phyloP scores from a whole-genome alignment of 1,140 invertebrate species.

The Bombus ignitus region DNA sequence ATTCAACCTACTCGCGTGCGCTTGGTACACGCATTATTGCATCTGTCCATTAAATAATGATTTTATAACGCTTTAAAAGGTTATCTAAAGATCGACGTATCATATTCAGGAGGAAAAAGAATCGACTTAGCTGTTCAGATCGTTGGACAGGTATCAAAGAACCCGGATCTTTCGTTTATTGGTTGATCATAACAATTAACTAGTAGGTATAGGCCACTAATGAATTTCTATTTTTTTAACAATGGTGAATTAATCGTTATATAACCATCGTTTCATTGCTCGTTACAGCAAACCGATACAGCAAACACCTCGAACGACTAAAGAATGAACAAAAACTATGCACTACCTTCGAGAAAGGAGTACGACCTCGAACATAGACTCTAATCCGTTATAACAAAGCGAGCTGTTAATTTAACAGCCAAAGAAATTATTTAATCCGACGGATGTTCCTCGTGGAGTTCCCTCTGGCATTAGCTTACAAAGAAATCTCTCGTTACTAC shows the following conservation, averaged over 20 bases:
- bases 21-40: not conserved
- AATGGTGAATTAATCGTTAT: not conserved
- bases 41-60: not conserved
- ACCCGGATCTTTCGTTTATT: conserved; percentile 1
- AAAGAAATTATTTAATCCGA: not conserved
- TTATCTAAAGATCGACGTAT: not conserved
- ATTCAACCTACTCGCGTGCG: not conserved
- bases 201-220: not conserved
- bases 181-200: not conserved
- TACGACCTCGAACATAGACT: not conserved
- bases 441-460: no score
- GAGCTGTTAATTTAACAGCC: no score
- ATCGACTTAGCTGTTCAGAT: not conserved
- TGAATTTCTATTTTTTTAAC: no score
- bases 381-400: not conserved
- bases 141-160: not conserved
- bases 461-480: no score
- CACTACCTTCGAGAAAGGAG: not conserved
- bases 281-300: not conserved
- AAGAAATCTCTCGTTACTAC: no score
- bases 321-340: not conserved
- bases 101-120: not conserved
- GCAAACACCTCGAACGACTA: not conserved
- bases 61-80: not conserved
- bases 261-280: not conserved